phyloP scores from a whole-genome alignment of 2,797 vertebrate genomes.

The Myotis planiceps region DNA sequence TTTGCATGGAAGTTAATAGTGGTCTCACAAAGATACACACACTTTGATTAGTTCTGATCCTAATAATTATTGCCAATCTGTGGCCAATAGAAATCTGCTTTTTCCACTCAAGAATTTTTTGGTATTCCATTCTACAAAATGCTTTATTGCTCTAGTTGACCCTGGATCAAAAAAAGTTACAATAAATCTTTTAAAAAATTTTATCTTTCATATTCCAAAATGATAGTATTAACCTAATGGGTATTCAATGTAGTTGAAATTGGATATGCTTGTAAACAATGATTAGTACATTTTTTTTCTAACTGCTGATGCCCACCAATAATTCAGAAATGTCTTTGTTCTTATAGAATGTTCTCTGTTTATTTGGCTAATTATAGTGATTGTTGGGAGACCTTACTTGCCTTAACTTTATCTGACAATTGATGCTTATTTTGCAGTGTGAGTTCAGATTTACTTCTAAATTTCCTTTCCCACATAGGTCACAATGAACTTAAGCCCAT shows the following conservation, averaged over 20 bases:
- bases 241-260: neutral
- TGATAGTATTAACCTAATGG: neutral
- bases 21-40: neutral
- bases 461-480: neutral
- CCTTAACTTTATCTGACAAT: neutral
- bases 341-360: neutral
- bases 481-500: neutral
- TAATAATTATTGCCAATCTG: neutral
- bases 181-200: neutral
- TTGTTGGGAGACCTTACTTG: neutral
- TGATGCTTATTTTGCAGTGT: neutral
- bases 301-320: neutral
- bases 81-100: neutral
- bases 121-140: neutral
- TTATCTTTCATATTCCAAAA: neutral
- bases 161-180: neutral
- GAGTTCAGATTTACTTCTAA: neutral
- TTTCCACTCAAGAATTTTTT: neutral
- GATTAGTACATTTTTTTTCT: neutral
- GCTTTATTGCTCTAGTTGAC: neutral
- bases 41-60: neutral
- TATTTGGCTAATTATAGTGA: neutral
- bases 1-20: neutral
- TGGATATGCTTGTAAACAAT: neutral
- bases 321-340: neutral